Evolutionary conservation across 2,113 vertebrate species (phyloP).

Genomic region (Hippocampus zosterae): DNA sequence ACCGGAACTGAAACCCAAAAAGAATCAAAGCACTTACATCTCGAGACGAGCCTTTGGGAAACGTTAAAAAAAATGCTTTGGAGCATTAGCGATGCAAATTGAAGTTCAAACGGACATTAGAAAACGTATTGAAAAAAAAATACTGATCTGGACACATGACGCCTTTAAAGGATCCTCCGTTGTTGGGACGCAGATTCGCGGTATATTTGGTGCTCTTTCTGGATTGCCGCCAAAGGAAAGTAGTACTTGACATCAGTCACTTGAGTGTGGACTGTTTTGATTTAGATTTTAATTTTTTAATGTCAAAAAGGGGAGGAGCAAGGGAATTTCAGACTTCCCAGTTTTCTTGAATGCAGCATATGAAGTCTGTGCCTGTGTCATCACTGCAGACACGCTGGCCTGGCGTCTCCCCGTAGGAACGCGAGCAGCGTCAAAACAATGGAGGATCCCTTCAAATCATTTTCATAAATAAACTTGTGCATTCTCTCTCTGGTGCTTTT

Average conservation of each 20-base stretch:
- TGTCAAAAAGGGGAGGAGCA: neutral
- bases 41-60: slow-evolving; percentile 28
- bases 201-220: neutral
- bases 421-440: slow-evolving; percentile 21
- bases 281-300: neutral
- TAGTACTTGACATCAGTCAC: neutral
- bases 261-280: neutral
- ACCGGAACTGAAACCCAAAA: slow-evolving; percentile 10
- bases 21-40: slow-evolving; percentile 10
- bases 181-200: neutral
- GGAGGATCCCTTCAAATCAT: slow-evolving; percentile 38
- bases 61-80: slow-evolving; percentile 64
- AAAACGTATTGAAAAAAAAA: slow-evolving; percentile 56
- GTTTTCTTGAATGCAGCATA: neutral
- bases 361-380: neutral
- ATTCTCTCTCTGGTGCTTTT: slow-evolving; percentile 66
- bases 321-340: neutral
- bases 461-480: slow-evolving; percentile 72
- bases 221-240: neutral
- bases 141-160: slow-evolving; percentile 69
- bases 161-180: neutral
- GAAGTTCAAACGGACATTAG: slow-evolving; percentile 58
- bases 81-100: slow-evolving; percentile 66
- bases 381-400: neutral
- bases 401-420: neutral